Evolutionary conservation across 1,140 invertebrate species (phyloP).

Genomic region (Pissodes strobi): DNA sequence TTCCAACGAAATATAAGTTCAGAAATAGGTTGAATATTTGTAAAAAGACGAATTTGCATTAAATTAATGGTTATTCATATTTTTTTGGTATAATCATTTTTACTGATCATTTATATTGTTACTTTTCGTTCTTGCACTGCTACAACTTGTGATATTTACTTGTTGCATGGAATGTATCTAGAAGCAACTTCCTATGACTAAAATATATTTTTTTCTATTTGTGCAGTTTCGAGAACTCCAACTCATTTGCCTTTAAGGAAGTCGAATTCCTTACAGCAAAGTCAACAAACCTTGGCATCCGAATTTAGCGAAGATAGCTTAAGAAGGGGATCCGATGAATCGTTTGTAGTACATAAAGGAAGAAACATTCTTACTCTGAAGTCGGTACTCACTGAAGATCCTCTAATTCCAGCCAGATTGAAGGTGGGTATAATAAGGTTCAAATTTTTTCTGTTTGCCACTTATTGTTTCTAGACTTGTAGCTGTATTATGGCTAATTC

Average conservation of each 20-base stretch:
- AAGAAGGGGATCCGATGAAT: conserved; percentile 61
- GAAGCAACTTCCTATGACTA: too few relatives aligned
- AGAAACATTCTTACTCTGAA: conserved; percentile 78
- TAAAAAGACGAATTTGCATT: too few relatives aligned
- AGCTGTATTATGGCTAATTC: too few relatives aligned
- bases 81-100: too few relatives aligned
- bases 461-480: too few relatives aligned
- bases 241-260: conserved; percentile 42
- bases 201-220: conserved; percentile 4
- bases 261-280: conserved; percentile 52
- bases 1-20: too few relatives aligned
- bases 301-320: conserved; percentile 56
- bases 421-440: too few relatives aligned
- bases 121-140: too few relatives aligned
- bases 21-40: too few relatives aligned
- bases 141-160: not conserved
- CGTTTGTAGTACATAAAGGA: conserved; percentile 80
- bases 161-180: not conserved
- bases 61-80: too few relatives aligned
- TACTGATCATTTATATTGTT: too few relatives aligned
- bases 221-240: conserved; percentile 19
- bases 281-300: conserved; percentile 43
- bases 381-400: conserved; percentile 61
- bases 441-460: too few relatives aligned
- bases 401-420: conserved; percentile 61